A percentile compares a stretch with the other conserved stretches of the same genome.
phyloP scores from a whole-genome alignment of 35 echinoderm and acorn worm genomes.

The Ptychodera flava region DNA sequence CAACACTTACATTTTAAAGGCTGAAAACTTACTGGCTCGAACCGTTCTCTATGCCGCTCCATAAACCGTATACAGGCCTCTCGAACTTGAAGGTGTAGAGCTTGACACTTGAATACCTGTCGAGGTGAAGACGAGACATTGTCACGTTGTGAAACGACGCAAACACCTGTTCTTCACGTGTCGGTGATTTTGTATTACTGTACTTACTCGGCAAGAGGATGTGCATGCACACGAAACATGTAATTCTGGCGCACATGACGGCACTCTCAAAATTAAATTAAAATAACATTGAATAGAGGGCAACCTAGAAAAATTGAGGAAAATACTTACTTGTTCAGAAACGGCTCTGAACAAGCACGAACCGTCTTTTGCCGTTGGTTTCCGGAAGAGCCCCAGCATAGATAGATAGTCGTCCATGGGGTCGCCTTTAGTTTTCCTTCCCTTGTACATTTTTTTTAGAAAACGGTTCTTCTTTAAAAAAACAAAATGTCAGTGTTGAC shows the following conservation, averaged over 20 bases:
- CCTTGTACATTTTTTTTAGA: not conserved
- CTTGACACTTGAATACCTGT: slow-evolving; percentile 89
- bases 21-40: slow-evolving; percentile 67
- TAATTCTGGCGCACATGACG: too few species aligned
- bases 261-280: too few species aligned
- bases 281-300: too few species aligned
- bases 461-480: not conserved
- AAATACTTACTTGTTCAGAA: slow-evolving; percentile 81
- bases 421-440: slow-evolving; percentile 33
- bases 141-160: not conserved
- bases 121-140: not conserved
- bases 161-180: too few species aligned
- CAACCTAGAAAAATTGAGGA: too few species aligned
- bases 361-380: slow-evolving; percentile 96
- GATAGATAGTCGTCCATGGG: slow-evolving; percentile 94
- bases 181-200: too few species aligned
- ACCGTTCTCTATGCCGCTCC: slow-evolving; percentile 64
- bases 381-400: slow-evolving; percentile 66
- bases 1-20: too few species aligned
- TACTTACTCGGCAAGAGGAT: too few species aligned
- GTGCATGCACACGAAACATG: too few species aligned
- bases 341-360: slow-evolving; percentile 94
- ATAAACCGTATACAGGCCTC: slow-evolving; percentile 85
- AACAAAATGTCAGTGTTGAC: not conserved
- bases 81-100: slow-evolving; percentile 72